Conservation (phyloP, 2,797 vertebrate species). For the Prionace glauca region DNA sequence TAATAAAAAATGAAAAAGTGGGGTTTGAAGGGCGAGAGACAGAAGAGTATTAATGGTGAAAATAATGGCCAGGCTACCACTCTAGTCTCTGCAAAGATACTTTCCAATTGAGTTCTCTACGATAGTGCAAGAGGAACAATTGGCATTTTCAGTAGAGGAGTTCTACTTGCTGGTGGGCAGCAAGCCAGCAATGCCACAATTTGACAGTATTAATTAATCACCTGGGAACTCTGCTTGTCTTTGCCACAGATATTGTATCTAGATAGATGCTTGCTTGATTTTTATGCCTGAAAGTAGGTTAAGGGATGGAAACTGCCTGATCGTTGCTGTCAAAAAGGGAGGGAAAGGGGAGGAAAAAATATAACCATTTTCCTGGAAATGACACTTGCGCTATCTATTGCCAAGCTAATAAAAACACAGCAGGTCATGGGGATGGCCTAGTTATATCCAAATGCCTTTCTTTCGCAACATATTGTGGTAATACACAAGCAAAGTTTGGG, state of each 20-base stretch:
- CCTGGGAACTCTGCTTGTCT: constrained; percentile 3
- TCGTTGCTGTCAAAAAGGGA: background rate
- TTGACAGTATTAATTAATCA: constrained; percentile 36
- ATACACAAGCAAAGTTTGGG: background rate
- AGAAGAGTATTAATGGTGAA: background rate
- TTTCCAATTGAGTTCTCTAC: background rate
- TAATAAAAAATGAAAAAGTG: background rate
- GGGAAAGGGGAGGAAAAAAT: too few species aligned
- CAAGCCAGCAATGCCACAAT: background rate
- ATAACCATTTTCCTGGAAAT: background rate
- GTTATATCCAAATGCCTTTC: background rate
- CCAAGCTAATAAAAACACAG: background rate
- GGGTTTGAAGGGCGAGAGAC: too few species aligned
- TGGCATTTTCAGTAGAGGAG: constrained; percentile 5
- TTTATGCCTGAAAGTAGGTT: background rate
- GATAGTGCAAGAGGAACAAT: background rate
- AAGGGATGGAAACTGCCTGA: background rate
- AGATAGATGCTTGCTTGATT: background rate
- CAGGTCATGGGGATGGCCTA: too few species aligned
- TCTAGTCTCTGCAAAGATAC: background rate
- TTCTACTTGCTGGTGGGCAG: background rate
- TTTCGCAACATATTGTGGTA: background rate
- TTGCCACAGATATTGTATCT: background rate
- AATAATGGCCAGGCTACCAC: background rate
- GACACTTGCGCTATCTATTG: background rate